Conservation (phyloP, 2,888 invertebrate species). For the Dorcus hopei region DNA sequence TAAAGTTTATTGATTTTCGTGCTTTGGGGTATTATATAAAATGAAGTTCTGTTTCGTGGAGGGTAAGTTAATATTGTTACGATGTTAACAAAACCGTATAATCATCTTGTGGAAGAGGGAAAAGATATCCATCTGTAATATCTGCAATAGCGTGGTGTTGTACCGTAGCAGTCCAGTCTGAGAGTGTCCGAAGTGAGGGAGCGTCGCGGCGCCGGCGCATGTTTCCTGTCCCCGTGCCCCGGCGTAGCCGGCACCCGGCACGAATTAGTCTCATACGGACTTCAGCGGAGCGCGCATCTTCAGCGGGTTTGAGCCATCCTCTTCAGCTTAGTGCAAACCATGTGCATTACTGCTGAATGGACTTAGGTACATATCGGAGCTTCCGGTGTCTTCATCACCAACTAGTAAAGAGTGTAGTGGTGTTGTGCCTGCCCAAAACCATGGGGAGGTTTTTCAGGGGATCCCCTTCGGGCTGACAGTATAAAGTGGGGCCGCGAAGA, state of each 20-base stretch:
- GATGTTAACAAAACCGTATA: too few species aligned
- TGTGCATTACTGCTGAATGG: constrained; percentile 30
- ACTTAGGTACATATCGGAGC: constrained; percentile 8
- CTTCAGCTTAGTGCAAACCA: constrained; percentile 31
- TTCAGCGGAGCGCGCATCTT: constrained; percentile 25
- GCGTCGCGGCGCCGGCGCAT: constrained; percentile 34
- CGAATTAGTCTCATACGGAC: constrained; percentile 31
- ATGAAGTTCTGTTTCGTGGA: too few species aligned
- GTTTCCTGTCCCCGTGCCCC: constrained; percentile 24
- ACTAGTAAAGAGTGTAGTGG: constrained; percentile 6
- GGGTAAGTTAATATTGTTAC: too few species aligned
- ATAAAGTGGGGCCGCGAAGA: constrained; percentile 44
- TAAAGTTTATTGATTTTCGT: too few species aligned
- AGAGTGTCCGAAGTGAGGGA: constrained; percentile 23
- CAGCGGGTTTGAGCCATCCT: constrained; percentile 20
- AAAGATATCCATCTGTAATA: constrained; percentile 11
- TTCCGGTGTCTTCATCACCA: background rate
- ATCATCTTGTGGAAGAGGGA: constrained; percentile 6
- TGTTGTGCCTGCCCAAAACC: constrained; percentile 19
- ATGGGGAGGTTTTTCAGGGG: constrained; percentile 53
- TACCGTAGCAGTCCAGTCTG: constrained; percentile 8
- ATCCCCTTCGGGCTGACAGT: constrained; percentile 59
- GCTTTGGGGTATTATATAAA: too few species aligned
- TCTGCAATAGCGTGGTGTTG: constrained; percentile 11
- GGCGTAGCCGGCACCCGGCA: constrained; percentile 26